A percentile compares a stretch with the other conserved stretches of the same genome.
Evolutionary conservation across 2,888 invertebrate species (phyloP).

Genomic region (Auanema sp.): DNA sequence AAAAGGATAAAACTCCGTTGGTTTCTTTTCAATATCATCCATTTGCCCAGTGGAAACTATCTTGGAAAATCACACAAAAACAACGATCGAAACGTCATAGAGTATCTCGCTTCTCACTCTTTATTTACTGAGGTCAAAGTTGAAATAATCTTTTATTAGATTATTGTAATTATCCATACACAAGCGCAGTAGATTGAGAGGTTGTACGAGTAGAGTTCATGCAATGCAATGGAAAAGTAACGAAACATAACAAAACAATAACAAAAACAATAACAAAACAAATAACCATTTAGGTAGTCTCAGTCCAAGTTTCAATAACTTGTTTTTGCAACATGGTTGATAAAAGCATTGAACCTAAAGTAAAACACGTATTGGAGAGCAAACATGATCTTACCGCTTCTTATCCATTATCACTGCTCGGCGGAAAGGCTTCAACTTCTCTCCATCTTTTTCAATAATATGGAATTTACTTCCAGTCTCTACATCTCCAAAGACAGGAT

Average conservation of each 20-base stretch:
- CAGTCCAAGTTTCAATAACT: conserved; percentile 4
- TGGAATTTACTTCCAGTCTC: conserved; percentile 59
- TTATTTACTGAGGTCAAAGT: no score
- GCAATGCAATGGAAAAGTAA: not conserved
- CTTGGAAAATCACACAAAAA: no score
- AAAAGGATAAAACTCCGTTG: no score
- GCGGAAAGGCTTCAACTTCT: conserved; percentile 50
- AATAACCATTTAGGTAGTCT: not conserved
- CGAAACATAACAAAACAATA: not conserved
- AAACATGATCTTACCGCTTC: conserved; percentile 9
- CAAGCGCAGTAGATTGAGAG: no score
- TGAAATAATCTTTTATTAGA: no score
- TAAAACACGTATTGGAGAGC: not conserved
- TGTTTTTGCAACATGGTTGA: conserved; percentile 8
- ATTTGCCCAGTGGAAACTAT: no score
- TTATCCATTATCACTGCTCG: conserved; percentile 43
- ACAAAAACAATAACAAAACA: not conserved
- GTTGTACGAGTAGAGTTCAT: no score
- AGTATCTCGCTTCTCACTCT: no score
- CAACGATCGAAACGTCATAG: no score
- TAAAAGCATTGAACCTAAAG: conserved; percentile 17
- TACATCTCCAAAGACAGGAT: conserved; percentile 55
- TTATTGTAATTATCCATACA: no score
- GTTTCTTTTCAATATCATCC: no score
- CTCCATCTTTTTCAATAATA: conserved; percentile 43